Percentiles rank a stretch among this genome's conserved stretches.
Evolutionary conservation across 2,797 vertebrate species (phyloP).

Genomic region (Rhyacichthys aspro): DNA sequence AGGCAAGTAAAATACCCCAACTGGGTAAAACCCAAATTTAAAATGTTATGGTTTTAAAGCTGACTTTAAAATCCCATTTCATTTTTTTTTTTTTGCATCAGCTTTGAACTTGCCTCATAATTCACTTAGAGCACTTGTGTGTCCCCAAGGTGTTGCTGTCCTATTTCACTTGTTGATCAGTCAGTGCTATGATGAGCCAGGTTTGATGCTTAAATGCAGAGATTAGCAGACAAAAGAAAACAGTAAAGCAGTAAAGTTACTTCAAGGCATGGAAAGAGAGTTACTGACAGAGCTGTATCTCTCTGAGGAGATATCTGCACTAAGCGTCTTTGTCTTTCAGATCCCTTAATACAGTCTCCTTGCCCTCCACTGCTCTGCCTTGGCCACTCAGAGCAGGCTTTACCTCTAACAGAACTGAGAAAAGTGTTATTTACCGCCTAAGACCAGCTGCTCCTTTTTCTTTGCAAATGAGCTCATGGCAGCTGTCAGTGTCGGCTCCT

Average conservation of each 20-base stretch:
- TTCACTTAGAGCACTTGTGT: conserved; percentile 10
- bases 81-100: conserved; percentile 1
- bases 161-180: conserved; percentile 26
- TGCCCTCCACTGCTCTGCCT: neutral
- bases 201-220: conserved; percentile 40
- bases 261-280: conserved; percentile 20
- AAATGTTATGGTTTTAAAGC: conserved; percentile 3
- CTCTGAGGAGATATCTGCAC: conserved; percentile 39
- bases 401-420: conserved; percentile 41
- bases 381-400: conserved; percentile 20
- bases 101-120: conserved; percentile 30
- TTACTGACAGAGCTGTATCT: conserved; percentile 26
- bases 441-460: conserved; percentile 60
- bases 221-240: conserved; percentile 34
- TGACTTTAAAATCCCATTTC: neutral
- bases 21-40: conserved; percentile 26
- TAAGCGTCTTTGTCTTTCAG: conserved; percentile 10
- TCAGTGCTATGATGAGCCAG: conserved; percentile 10
- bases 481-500: conserved; percentile 29
- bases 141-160: conserved; percentile 16
- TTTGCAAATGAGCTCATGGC: conserved; percentile 56
- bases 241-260: neutral
- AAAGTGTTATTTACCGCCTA: conserved; percentile 43
- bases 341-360: conserved; percentile 4
- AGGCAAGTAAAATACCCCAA: conserved; percentile 13